Evolutionary conservation across 1,140 invertebrate genomes (phyloP), one percentile per base, ranked within the genome.

Genomic region (Orussus abietinus): DNA sequence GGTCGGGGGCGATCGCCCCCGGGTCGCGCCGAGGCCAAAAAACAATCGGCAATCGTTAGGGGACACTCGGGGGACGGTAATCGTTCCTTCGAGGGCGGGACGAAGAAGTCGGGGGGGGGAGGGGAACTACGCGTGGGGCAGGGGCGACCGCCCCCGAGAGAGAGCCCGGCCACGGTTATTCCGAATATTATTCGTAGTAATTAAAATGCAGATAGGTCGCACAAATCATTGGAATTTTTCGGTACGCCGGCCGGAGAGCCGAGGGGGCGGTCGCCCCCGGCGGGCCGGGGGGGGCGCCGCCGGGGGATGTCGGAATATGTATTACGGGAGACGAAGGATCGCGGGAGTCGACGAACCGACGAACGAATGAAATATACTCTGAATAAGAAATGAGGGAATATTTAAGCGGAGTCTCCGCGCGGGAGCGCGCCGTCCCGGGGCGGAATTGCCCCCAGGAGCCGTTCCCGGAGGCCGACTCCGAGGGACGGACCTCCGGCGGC

Each of bases 141-240:
- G 26, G 2, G 5, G 31, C n/a, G 6, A n/a, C 13, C 5, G 29
- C 19, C 12, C 19, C 9, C 4, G 39, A 9, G 12, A 20, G n/a
- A 38, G 18, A 38, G 13, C 22, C 22, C 14, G 4, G 17, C 7
- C 26, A 22, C 21, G 40, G 31, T 46, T 47, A 46, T 51, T 46
- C 39, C 38, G 36, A 35, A 37, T 37, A 47, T 47, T 42, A 33
- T 42, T 32, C 39, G 31, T 33, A 41, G 40, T 47, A 51, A 51
- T 51, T 51, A 51, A 47, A 51, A 51, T 51, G 49, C 49, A 51
- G 45, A 51, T 51, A 42, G 34, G 49, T 32, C 34, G 35, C 33
- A 45, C 49, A 46, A 51, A 51, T 51, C 44, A 51, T 42, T 29
- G 44, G 32, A 14, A 47, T 47, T 51, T 51, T 51, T 46, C 34